Evolutionary conservation across 1,140 invertebrate genomes (phyloP), one percentile per base, ranked within the genome.

Genomic region (Zaprionus gabonicus): DNA sequence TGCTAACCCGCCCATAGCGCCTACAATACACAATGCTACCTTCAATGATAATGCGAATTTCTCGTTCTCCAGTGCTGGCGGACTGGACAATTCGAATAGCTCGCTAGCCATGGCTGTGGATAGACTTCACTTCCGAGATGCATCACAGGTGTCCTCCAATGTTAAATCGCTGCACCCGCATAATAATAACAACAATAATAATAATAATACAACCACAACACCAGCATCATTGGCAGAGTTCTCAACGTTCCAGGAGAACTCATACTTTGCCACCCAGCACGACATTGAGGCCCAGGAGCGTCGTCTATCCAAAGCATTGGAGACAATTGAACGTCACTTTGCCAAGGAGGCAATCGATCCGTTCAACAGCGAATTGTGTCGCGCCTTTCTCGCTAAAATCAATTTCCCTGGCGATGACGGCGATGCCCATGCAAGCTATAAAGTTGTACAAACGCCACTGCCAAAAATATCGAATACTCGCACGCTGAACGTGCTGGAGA

Each of bases 321-420:
- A 90, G 56, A 92, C 91, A 0, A 93, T 93, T 9, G 86, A 79
- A 4, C 83, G 86, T 0, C 92, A 93, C 44, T 25, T 92, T 70
- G 80, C 72, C 23, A 92, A 91, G 57, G 82, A 81, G 41, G 77
- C 83, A 28, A 91, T 95, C 58, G 94, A 95, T 93, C 94, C 94
- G 27, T 95, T 95, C 36, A 95, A 93, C 76, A 94, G 93, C 59
- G 94, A 95, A 66, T 91, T 95, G n/a, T 93, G 94, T 67, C 90
- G 94, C 23, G 94, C 94, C 31, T 93, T 95, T 68, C 83, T 95
- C 57, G 93, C 94, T 56, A 94, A 95, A 87, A 93, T 94, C 2
- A 94, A 95, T 76, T 95, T 95, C 53, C 92, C 92, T 0, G 83
- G 73, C 3, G 81, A 93, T 27, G 82, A 91, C n/a, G 87, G 90